These are phyloP conservation scores for Mesorhabditis sp. DNA, from an alignment of 2,888 invertebrate genomes.

Conservation along the genomic window DNA sequence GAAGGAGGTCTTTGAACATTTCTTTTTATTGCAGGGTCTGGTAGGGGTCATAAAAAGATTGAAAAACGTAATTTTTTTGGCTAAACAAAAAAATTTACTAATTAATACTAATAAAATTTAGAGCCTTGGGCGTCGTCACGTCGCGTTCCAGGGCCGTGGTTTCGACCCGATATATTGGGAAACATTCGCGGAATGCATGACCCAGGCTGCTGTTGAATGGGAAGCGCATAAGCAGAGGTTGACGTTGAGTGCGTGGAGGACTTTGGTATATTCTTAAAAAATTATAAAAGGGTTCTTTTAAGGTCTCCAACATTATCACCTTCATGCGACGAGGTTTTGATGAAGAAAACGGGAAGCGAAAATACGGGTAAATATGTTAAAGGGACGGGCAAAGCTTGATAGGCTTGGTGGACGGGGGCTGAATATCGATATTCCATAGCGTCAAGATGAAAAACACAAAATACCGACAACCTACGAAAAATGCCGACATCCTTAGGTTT, in stretches of 20 bases:
- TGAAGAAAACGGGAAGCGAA: conserved; percentile 35
- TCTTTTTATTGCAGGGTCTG: no score
- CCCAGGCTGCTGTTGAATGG: conserved; percentile 52
- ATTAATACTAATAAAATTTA: conserved; percentile 11
- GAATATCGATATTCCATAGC: no score
- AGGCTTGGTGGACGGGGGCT: no score
- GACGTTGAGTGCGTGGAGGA: conserved; percentile 50
- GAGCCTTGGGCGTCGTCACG: conserved; percentile 51
- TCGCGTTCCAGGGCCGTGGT: conserved; percentile 43
- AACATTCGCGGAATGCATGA: conserved; percentile 56
- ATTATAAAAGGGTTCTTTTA: conserved; percentile 7
- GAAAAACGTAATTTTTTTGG: not conserved
- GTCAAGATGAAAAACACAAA: no score
- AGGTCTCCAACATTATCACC: conserved; percentile 51
- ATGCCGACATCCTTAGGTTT: no score
- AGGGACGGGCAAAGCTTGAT: no score
- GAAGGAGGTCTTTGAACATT: no score
- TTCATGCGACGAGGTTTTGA: conserved; percentile 55
- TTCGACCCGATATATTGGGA: conserved; percentile 60
- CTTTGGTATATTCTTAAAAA: conserved; percentile 25
- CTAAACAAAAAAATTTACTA: not conserved
- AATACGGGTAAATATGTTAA: not conserved
- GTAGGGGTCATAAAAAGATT: no score
- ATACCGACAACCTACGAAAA: no score
- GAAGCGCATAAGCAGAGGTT: conserved; percentile 45